Evolutionary conservation across 2,888 invertebrate species (phyloP).

Genomic region (Cephus rjabovi): DNA sequence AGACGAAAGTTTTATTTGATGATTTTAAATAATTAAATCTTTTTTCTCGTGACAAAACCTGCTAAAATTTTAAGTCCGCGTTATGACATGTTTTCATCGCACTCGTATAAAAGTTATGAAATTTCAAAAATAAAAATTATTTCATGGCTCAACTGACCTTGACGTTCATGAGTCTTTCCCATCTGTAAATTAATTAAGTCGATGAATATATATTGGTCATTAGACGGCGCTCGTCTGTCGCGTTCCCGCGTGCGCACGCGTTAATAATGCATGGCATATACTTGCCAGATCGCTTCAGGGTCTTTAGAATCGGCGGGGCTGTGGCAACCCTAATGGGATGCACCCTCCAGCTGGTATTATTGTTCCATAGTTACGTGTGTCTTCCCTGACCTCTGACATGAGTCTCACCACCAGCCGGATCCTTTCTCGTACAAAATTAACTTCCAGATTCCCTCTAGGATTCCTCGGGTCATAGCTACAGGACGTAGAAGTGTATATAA

Average conservation of each 20-base stretch:
- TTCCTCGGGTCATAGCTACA: neutral
- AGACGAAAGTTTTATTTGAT: neutral
- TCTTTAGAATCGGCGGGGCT: conserved; percentile 30
- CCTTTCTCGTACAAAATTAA: conserved; percentile 8
- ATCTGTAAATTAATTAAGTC: conserved; percentile 52
- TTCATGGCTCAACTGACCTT: conserved; percentile 21
- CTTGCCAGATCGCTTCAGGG: conserved; percentile 45
- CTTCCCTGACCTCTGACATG: conserved; percentile 44
- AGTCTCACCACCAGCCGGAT: conserved; percentile 17
- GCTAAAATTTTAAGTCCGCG: too few species aligned
- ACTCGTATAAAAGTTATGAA: neutral
- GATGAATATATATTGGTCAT: conserved; percentile 59
- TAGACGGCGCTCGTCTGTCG: conserved; percentile 45
- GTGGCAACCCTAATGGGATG: conserved; percentile 45
- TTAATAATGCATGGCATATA: conserved; percentile 54
- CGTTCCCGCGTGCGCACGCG: conserved; percentile 23
- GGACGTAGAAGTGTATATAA: too few species aligned
- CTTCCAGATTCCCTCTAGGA: neutral
- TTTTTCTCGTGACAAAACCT: too few species aligned
- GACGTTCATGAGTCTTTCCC: conserved; percentile 17
- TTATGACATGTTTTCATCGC: neutral
- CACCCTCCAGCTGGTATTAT: conserved; percentile 45
- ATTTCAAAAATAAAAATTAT: neutral
- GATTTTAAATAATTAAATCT: neutral
- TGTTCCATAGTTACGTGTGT: conserved; percentile 36